Base-by-base conservation (phyloP, 2,113 vertebrate genomes). In the Gymnarchus niloticus region DNA sequence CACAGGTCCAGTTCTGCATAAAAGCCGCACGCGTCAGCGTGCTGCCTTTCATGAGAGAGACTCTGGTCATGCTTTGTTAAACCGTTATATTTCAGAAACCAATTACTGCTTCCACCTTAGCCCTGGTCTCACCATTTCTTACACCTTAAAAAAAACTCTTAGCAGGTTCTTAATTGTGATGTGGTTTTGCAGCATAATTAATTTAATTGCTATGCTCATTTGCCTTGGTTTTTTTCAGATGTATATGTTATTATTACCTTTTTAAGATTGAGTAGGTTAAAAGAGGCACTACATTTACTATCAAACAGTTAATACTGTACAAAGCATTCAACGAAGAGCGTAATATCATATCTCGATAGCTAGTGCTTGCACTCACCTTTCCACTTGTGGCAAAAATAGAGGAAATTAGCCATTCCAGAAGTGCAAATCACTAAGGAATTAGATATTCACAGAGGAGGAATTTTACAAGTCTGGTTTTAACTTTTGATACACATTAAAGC, bases 1-100 rank as follows among this genome's bases (percentile, higher is more conserved):
- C 33, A 6, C 28, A 73, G 33, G 1, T 28, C 65, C 65, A 69
- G 65, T 14, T 69, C 28, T 69, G 25, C 6, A 14, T 17, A 17
- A 37, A 6, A 33, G 0, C 28, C 3, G 28, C 61, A 69, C 28
- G 3, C 33, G 61, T 69, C 0, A 3, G 28, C 0, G 25, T 33
- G 59, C 25, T 0, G 61, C 28, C 14, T 1, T 0, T 1, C 33
- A 17, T 0, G 33, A 5, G 5, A 5, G 5, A 12, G 3, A 0
- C 65, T 73, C 33, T 14, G 25, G 65, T 41, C 65, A 73, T 41
- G 33, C 65, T 69, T 69, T 73, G 65, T 73, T 69, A 41, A 69
- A 69, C 12, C 33, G 59, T 3, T 9, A 65, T 33, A 33, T 65
- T 65, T 17, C 33, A 5, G 14, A 69, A 69, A 69, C 61, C 61